Evolutionary conservation across 1,140 invertebrate genomes (phyloP).

Genomic region (Drosophila lowei): DNA sequence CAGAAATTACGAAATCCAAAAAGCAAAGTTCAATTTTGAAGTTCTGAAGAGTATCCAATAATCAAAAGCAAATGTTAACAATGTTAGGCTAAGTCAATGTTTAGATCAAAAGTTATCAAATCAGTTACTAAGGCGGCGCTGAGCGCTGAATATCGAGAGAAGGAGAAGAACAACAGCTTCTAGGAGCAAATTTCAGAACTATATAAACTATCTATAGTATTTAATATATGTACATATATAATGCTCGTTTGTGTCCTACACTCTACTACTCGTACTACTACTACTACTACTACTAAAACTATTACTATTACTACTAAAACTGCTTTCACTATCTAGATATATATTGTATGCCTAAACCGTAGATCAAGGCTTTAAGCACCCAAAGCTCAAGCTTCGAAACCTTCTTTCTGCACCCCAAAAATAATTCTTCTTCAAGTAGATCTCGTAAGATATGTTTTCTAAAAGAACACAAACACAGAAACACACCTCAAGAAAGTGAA

Average conservation of each 20-base stretch:
- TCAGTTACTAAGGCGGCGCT: constrained; percentile 4
- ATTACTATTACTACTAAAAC: neutral
- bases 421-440: constrained; percentile 20
- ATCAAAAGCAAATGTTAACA: constrained; percentile 69
- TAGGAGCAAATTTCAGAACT: neutral
- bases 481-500: constrained; percentile 1
- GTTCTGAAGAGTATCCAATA: constrained; percentile 14
- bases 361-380: constrained; percentile 42
- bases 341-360: constrained; percentile 4
- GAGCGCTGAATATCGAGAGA: constrained; percentile 6
- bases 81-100: constrained; percentile 56
- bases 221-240: neutral
- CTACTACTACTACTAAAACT: constrained; percentile 9
- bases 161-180: neutral
- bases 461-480: constrained; percentile 27
- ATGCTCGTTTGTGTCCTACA: constrained; percentile 31
- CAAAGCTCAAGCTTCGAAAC: constrained; percentile 42
- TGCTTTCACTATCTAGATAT: constrained; percentile 45
- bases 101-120: constrained; percentile 19
- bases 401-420: constrained; percentile 34
- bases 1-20: constrained; percentile 14
- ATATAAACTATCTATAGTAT: neutral
- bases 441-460: constrained; percentile 34
- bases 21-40: constrained; percentile 29
- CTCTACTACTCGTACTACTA: constrained; percentile 22